phyloP scores from a whole-genome alignment of 53 echinoderm and acorn worm genomes.

The Zoroaster sp. region DNA sequence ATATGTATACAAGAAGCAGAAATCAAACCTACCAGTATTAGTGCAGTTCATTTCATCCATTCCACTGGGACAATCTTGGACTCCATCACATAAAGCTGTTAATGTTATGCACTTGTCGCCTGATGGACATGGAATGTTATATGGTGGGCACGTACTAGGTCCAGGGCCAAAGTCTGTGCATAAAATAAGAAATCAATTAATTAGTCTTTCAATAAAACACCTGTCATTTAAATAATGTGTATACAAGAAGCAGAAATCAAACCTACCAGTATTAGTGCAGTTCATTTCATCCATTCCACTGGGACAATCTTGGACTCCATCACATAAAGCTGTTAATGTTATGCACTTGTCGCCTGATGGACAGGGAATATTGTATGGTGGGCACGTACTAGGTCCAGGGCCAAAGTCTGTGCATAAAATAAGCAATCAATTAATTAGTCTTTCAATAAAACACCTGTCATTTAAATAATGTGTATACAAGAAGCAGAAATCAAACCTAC shows the following conservation, averaged over 20 bases:
- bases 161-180: too few species aligned
- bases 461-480: neutral
- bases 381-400: neutral
- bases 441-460: neutral
- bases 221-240: too few species aligned
- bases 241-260: neutral
- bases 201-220: too few species aligned
- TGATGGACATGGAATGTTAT: neutral
- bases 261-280: neutral
- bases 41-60: conserved; percentile 14
- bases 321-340: conserved; percentile 4
- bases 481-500: neutral
- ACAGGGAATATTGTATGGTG: neutral
- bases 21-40: neutral
- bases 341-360: neutral
- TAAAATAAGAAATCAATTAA: too few species aligned
- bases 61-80: neutral
- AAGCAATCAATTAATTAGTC: neutral
- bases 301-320: neutral
- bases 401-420: neutral
- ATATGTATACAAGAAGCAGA: too few species aligned
- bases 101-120: neutral
- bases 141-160: neutral
- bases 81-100: neutral
- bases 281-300: neutral